Evolutionary conservation across 2,888 invertebrate species (phyloP), one percentile per base, ranked within the genome.

Genomic region (Oscheius sp.): DNA sequence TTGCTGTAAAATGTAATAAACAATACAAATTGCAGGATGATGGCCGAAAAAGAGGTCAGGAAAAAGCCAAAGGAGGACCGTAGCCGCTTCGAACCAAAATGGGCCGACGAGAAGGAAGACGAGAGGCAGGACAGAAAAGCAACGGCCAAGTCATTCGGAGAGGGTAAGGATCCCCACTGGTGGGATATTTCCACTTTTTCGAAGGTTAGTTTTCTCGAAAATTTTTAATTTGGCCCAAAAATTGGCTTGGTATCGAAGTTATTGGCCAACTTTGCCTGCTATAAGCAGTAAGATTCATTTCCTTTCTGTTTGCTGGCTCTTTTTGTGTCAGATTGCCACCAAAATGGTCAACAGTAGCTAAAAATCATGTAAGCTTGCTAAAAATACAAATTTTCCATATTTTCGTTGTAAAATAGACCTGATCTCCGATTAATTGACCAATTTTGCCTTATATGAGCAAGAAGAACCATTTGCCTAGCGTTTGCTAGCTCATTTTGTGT

Each of bases 131-230:
- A 73, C 1, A 63, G 76, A 33, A 82, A 82, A 71, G 57, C 76
- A 2, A 80, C 80, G 13, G 79, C 82, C 4, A 71, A 75, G 48
- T 72, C 72, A 33, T 83, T 84, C 55, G 84, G 84, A n/a, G 73
- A 79, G 0, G 75, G 78, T 13, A 88, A 88, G 74, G 87, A 89
- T 72, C 81, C 85, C 1, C 88, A 79, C 84, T 91, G 74, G 91
- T 91, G 80, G 90, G 90, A 80, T 89, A 90, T 81, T 89, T 90
- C 90, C 89, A 90, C 83, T 87, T 98, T 98, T 88, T 94, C 93
- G 74, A 93, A 93, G 47, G 94, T 82, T 58, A 10, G 51, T 70
- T 66, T 57, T 48, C 2, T 48, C 21, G 21, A 21, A 21, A 21
- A 10, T 29, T 33, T 51, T 21, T 13, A 11, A n/a, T 3, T 53